phyloP scores from a whole-genome alignment of 2,797 vertebrate genomes.

The Tapera naevia region DNA sequence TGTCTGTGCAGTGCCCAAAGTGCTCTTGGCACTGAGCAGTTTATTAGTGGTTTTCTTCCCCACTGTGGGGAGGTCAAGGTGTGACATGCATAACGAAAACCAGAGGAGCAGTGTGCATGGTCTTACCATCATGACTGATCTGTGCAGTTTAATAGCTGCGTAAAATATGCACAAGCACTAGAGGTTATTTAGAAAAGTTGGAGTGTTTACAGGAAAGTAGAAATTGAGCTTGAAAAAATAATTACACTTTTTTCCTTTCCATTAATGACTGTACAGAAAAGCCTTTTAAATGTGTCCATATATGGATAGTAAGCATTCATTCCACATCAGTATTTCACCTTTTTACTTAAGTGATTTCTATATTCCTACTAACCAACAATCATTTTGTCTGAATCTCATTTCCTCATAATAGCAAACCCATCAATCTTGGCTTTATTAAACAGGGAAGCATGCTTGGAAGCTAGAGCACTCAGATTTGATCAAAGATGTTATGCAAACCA shows the following conservation, averaged over 20 bases:
- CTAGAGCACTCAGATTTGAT: constrained; percentile 24
- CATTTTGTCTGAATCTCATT: constrained; percentile 53
- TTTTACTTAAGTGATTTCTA: constrained; percentile 48
- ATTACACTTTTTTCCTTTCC: background rate
- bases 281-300: background rate
- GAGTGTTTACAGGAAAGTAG: constrained; percentile 29
- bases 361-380: constrained; percentile 44
- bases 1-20: background rate
- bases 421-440: constrained; percentile 49
- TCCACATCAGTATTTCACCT: constrained; percentile 33
- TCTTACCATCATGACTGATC: background rate
- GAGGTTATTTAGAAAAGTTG: background rate
- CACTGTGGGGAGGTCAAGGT: background rate
- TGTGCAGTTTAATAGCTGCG: background rate
- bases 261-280: background rate
- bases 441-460: constrained; percentile 15
- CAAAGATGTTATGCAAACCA: constrained; percentile 57
- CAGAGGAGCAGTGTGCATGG: background rate
- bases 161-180: background rate
- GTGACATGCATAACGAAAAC: accelerated
- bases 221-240: constrained; percentile 41
- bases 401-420: constrained; percentile 39
- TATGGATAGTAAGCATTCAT: constrained; percentile 22
- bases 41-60: background rate
- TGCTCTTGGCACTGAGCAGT: background rate